Base-by-base conservation (phyloP, 2,797 vertebrate species). In the Buphagus erythrorhynchus region DNA sequence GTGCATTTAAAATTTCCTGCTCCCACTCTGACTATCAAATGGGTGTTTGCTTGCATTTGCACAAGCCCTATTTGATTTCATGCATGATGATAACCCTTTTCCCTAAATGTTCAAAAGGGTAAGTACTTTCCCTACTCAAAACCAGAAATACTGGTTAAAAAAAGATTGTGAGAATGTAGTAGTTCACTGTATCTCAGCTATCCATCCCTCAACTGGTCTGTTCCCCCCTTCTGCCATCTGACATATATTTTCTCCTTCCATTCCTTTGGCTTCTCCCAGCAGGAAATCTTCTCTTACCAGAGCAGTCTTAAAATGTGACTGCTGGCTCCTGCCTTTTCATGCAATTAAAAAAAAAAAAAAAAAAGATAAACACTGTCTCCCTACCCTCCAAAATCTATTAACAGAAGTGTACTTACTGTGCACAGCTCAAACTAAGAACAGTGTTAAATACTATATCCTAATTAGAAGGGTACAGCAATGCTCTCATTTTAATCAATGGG, bases 401-500 rank as follows among this genome's bases (percentile, higher is more conserved):
- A 84, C 65, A 93, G 72, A 79, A 55, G 12, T 28, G 25, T 31
- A 80, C 38, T 95, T 80, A 77, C 54, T 54, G 75, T 51, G 49
- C 69, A 81, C 25, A 68, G 38, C 77, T 74, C 42, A 65, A 88
- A 54, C 68, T 86, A 94, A 83, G 89, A 89, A 74, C 57, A 80
- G 36, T 42, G n/a, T 82, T 82, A 90, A 93, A 51, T 59, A 72
- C 61, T 77, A 13, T 52, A 83, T 83, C 54, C 35, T 91, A 91
- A 97, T 93, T 96, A 95, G 38, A 36, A 68, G n/a, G 29, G 57
- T 77, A 63, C 28, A 74, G 42, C 25, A 86, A 68, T 46, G 75
- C 11, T 91, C 15, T 92, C 42, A 40, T 94, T 88, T 90, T 91
- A 90, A 88, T 90, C 82, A 89, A 72, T 72, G 49, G 57, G 52